Base-by-base conservation (phyloP, 2,888 invertebrate genomes). In the Stenolophus ochropezus region DNA sequence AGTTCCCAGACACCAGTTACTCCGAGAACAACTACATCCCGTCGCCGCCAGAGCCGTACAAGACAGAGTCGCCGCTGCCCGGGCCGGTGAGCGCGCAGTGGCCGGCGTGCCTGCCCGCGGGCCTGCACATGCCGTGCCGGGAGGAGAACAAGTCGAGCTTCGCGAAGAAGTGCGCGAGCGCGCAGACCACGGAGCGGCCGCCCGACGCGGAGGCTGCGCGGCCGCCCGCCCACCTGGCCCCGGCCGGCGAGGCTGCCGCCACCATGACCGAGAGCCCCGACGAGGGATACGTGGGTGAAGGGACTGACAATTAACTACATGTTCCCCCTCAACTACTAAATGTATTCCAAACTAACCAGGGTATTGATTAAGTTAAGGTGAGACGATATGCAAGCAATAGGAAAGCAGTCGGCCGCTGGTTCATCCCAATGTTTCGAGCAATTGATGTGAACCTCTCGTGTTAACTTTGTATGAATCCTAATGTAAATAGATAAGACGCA, bases 221-320 rank as follows among this genome's bases (percentile, higher is more conserved):
- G 88, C 61, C 20, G 5, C 14, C 33, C 3, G 56, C 42, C 20
- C 14, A 4, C 14, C 42, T 18, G 47, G 23, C 51, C 1, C 47
- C 42, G 21, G 16, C 25, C 8, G 11, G 11, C 8, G 69, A 73
- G 23, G 83, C 84, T 14, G 65, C 33, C n/a, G 73, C 6, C 84
- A 84, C 83, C 83, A 83, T 81, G 83, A 94, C 95, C 16, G 96
- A 96, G 86, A 96, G 96, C 89, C 96, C 96, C 47, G 96, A 96
- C 87, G 96, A 96, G 89, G 96, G 96, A 16, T 96, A 96, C 88
- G 96, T 95, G 78, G 96, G 96, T 49, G 96, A 96, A 71, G 33
- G 58, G 4, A 75, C 61, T 49, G 75, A 75, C n/a, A 81, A 74
- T 14, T 49, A 23, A 21, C 33, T 75, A 74, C 23, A 18, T 74